Conservation (phyloP, 2,888 invertebrate species). For the Drosophila austrosaltans region DNA sequence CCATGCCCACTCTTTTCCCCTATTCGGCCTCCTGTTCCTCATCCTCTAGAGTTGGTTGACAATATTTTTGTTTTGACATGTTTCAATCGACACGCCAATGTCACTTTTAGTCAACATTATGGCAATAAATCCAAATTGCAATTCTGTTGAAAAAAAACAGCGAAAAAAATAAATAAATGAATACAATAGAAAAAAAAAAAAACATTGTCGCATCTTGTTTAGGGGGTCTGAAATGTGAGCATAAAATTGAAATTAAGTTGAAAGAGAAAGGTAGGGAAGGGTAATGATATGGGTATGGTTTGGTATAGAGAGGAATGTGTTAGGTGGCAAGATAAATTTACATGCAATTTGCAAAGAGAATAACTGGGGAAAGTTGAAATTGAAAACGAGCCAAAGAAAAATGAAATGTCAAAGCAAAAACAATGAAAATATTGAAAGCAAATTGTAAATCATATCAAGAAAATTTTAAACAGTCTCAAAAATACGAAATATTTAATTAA, state of each 20-base stretch:
- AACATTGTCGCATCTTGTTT: constrained; percentile 24
- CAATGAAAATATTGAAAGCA: neutral
- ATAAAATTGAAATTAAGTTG: constrained; percentile 2
- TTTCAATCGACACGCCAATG: constrained; percentile 51
- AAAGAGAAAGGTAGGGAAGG: constrained; percentile 1
- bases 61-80: constrained; percentile 24
- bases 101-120: constrained; percentile 33
- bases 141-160: constrained; percentile 36
- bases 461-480: neutral
- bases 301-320: neutral
- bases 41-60: neutral
- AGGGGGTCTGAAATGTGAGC: constrained; percentile 5
- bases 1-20: neutral
- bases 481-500: no score
- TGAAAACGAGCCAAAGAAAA: neutral
- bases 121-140: constrained; percentile 42
- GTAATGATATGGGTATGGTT: neutral
- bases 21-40: neutral
- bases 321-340: neutral
- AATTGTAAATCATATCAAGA: neutral
- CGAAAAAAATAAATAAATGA: constrained; percentile 22
- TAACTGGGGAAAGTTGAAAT: neutral
- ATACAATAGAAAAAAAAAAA: constrained; percentile 10
- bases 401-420: neutral
- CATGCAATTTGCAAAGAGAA: constrained; percentile 2